Base-by-base conservation (phyloP, 2,888 invertebrate species). In the Idaea aversata region DNA sequence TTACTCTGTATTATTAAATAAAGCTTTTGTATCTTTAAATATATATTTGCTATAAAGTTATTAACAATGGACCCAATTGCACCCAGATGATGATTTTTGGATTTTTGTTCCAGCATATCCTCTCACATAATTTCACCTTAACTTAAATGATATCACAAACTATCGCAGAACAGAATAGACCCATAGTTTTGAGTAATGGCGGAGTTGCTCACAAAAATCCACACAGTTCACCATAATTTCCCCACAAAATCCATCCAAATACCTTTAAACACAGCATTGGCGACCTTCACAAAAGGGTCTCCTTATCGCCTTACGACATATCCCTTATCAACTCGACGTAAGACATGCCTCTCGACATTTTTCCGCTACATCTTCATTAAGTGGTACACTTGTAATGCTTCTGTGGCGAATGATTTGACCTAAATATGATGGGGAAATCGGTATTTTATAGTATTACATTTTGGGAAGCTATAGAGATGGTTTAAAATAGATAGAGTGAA, bases 221-320 rank as follows among this genome's bases (percentile, higher is more conserved):
- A 47, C 47, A 13, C 7, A 47, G 5, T 10, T 47, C 10, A 47
- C 47, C 4, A 13, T 47, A 47, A 47, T 10, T 47, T 47, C 47
- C 7, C 47, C 47, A 47, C 47, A 47, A 47, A 25, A 47, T 47
- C 47, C 47, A 47, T 47, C 10, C 10, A 13, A 47, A 47, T 47
- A 13, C 10, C 47, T 5, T 10, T 47, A 10, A 47, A 59, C 34
- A 34, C 34, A 5, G 59, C 34, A 16, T 34, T 34, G 25, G 6
- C 59, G 59, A 59, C 59, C 59, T 59, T 59, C 34, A 59, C 59
- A 16, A 34, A 59, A 59, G 59, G 59, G 25, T 15, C 59, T 59
- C 34, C 10, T 0, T 34, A 16, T 59, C 59, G 5, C 4, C 25
- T 59, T 59, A 25, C 59, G 59, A 59, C 25, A 34, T 25, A 34